These are phyloP conservation scores for Orcinus orca DNA, from an alignment of 2,113 vertebrate species.

Conservation along the genomic window DNA sequence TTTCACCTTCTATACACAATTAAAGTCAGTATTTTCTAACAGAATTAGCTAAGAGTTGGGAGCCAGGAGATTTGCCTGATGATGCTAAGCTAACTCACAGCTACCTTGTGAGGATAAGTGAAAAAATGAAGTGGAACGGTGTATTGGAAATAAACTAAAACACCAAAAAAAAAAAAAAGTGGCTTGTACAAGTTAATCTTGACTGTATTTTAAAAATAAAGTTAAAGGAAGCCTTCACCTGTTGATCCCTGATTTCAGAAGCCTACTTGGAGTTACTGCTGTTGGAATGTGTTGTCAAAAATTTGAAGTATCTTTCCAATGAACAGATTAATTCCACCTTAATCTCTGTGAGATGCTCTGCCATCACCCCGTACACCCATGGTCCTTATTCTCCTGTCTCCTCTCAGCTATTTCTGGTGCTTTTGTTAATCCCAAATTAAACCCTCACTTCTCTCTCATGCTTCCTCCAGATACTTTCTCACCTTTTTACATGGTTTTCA, in stretches of 20 bases:
- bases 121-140: slow-evolving; percentile 41
- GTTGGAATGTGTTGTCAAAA: neutral
- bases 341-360: neutral
- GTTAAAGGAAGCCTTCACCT: neutral
- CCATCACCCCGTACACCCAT: accelerated
- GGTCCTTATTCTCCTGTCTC: neutral
- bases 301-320: neutral
- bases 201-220: slow-evolving; percentile 1
- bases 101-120: slow-evolving; percentile 20
- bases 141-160: slow-evolving; percentile 45
- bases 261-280: neutral
- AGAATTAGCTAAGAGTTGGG: neutral
- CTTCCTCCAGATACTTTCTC: neutral
- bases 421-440: slow-evolving; percentile 15
- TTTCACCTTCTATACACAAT: slow-evolving; percentile 9
- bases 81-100: slow-evolving; percentile 34
- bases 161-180: neutral
- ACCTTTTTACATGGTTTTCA: neutral
- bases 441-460: neutral
- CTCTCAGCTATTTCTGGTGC: neutral
- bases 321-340: neutral
- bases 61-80: slow-evolving; percentile 37
- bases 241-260: neutral
- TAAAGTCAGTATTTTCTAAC: slow-evolving; percentile 50
- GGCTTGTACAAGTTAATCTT: neutral